Evolutionary conservation across 2,113 vertebrate genomes (phyloP).

Genomic region (Cryptomyrus ogoouensis): DNA sequence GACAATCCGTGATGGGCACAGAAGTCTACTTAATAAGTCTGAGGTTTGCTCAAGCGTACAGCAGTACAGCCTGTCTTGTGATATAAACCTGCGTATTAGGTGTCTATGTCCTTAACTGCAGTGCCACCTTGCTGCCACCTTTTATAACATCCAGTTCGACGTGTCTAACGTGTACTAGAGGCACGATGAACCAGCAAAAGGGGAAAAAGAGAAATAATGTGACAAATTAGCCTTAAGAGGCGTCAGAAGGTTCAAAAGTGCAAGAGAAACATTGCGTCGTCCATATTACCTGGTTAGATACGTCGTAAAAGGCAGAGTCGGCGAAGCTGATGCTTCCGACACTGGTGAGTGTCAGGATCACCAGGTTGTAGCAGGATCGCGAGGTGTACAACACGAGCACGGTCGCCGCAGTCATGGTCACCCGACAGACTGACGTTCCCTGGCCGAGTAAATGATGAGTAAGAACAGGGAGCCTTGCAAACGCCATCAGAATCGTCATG

Average conservation of each 20-base stretch:
- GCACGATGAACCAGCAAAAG: background rate
- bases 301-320: slow-evolving; percentile 96
- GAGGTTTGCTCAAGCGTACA: background rate
- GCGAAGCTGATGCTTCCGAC: slow-evolving; percentile 78
- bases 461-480: background rate
- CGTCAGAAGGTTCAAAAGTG: background rate
- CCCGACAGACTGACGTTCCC: slow-evolving; percentile 94
- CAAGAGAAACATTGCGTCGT: background rate
- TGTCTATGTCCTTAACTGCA: background rate
- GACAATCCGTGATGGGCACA: too few relatives aligned
- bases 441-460: slow-evolving; percentile 41
- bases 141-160: background rate
- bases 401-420: slow-evolving; percentile 76
- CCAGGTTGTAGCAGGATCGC: slow-evolving; percentile 92
- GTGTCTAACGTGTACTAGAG: background rate
- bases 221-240: background rate
- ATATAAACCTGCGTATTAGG: background rate
- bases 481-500: background rate
- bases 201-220: background rate
- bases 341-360: slow-evolving; percentile 77
- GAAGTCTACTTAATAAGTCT: background rate
- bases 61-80: background rate
- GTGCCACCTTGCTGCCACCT: background rate
- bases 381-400: slow-evolving; percentile 87
- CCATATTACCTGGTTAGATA: slow-evolving; percentile 84